Percentiles rank a stretch among this genome's conserved stretches.
These are phyloP conservation scores for Hydrotaea cyrtoneurina DNA, from an alignment of 2,888 invertebrate genomes.

Conservation along the genomic window DNA sequence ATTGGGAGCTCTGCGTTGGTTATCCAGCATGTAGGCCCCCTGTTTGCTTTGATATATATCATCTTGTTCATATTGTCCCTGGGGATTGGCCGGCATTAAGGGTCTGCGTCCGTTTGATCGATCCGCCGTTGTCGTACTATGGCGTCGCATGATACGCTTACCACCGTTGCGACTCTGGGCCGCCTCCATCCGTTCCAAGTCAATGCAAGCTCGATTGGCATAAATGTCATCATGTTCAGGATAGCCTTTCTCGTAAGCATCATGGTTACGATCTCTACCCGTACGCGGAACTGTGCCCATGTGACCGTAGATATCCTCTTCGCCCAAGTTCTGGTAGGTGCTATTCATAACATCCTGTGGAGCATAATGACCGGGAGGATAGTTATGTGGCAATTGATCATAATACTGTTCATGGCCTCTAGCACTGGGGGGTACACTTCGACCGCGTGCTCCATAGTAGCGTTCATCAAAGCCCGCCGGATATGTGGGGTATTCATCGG, in stretches of 20 bases:
- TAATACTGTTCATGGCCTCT: conserved; percentile 72
- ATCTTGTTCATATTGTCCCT: conserved; percentile 70
- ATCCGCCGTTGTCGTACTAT: conserved; percentile 81
- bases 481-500: conserved; percentile 79
- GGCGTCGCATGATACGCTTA: conserved; percentile 77
- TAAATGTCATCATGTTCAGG: conserved; percentile 78
- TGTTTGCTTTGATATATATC: conserved; percentile 78
- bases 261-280: conserved; percentile 50
- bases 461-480: conserved; percentile 77
- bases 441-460: conserved; percentile 66
- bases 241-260: conserved; percentile 69
- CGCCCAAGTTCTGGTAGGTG: conserved; percentile 79
- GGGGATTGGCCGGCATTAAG: conserved; percentile 64
- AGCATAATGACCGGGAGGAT: conserved; percentile 59
- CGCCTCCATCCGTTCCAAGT: conserved; percentile 78
- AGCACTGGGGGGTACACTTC: conserved; percentile 66
- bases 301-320: conserved; percentile 80
- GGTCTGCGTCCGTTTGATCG: conserved; percentile 72
- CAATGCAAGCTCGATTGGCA: conserved; percentile 80
- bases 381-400: conserved; percentile 62
- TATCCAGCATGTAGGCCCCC: conserved; percentile 77
- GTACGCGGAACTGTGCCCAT: conserved; percentile 70
- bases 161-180: conserved; percentile 69
- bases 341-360: conserved; percentile 76
- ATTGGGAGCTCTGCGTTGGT: conserved; percentile 76